Conservation (phyloP, 2,113 vertebrate species). For the Stegostoma tigrinum region DNA sequence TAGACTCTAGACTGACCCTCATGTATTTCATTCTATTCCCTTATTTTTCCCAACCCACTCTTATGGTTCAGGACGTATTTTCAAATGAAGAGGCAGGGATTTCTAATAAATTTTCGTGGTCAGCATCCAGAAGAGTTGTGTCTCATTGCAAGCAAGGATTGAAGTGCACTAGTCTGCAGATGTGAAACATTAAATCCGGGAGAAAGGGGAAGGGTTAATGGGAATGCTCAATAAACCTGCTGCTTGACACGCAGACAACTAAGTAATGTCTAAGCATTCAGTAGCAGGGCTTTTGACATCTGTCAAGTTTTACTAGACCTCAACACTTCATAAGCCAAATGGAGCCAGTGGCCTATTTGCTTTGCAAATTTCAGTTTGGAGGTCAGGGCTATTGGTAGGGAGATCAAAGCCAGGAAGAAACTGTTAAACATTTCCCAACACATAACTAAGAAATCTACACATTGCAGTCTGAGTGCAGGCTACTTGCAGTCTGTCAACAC, state of each 20-base stretch:
- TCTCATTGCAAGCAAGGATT: neutral
- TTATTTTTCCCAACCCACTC: neutral
- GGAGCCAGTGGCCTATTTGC: constrained; percentile 53
- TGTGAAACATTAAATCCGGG: neutral
- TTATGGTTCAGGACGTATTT: neutral
- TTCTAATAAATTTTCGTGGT: neutral
- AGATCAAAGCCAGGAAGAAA: constrained; percentile 50
- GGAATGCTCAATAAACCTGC: constrained; percentile 40
- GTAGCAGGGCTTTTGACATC: constrained; percentile 45
- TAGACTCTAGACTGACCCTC: neutral
- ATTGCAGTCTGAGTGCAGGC: constrained; percentile 44
- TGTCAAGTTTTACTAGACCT: constrained; percentile 50
- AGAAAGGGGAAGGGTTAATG: neutral
- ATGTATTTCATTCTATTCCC: neutral
- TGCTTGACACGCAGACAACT: constrained; percentile 43
- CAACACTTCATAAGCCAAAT: constrained; percentile 42
- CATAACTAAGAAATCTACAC: constrained; percentile 50
- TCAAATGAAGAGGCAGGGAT: neutral
- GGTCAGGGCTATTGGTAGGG: constrained; percentile 44
- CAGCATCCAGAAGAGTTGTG: neutral
- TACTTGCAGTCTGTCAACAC: constrained; percentile 49
- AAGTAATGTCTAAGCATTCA: constrained; percentile 41
- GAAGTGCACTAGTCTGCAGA: neutral
- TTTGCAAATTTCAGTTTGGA: constrained; percentile 48
- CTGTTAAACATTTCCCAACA: constrained; percentile 49